Conservation (phyloP, 2,888 invertebrate genomes). For the Lydus trimaculatus region DNA sequence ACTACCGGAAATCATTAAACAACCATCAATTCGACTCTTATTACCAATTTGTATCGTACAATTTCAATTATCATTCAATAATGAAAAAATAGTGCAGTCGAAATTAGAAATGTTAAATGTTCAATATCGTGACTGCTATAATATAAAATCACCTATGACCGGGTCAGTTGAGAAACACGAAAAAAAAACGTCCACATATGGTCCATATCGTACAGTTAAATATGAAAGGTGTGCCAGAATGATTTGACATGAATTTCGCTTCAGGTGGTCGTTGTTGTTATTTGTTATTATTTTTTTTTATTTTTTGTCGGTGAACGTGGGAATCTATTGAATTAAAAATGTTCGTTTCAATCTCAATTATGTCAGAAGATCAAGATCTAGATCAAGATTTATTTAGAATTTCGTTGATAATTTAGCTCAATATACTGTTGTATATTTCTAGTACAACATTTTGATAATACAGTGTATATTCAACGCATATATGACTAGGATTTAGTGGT, state of each 20-base stretch:
- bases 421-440: not conserved
- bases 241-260: not conserved
- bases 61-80: not conserved
- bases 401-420: not conserved
- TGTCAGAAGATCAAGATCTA: too few species aligned
- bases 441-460: not conserved
- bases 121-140: not conserved
- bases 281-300: too few species aligned
- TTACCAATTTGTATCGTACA: not conserved
- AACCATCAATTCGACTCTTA: not conserved
- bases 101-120: not conserved
- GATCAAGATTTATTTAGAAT: not conserved
- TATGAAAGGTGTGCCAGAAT: not conserved
- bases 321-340: not conserved
- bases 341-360: too few species aligned
- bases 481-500: not conserved
- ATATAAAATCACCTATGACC: not conserved
- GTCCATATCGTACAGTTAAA: not conserved
- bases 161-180: not conserved
- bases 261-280: not conserved
- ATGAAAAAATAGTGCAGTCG: not conserved
- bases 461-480: not conserved
- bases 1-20: constrained; percentile 1
- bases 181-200: not conserved
- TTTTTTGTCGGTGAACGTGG: not conserved